phyloP scores from a whole-genome alignment of 2,888 invertebrate genomes.

The Caenorhabditis sp. region DNA sequence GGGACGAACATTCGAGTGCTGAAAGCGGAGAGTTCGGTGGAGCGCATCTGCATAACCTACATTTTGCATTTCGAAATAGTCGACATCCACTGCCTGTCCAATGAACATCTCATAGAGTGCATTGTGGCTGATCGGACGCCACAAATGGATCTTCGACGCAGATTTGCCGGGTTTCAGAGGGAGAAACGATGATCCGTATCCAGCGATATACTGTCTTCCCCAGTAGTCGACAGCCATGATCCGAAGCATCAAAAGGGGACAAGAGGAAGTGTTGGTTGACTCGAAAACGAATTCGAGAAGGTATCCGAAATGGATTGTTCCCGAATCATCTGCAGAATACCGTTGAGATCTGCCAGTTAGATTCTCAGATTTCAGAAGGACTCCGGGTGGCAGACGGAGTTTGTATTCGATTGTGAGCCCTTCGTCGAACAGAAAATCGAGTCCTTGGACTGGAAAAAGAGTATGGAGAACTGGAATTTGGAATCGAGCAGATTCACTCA shows the following conservation, averaged over 20 bases:
- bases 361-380: slow-evolving; percentile 31
- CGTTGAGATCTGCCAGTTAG: slow-evolving; percentile 28
- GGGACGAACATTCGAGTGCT: slow-evolving; percentile 15
- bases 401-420: slow-evolving; percentile 56
- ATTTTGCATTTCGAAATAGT: slow-evolving; percentile 42
- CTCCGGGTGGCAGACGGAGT: slow-evolving; percentile 24
- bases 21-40: not conserved
- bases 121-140: slow-evolving; percentile 57
- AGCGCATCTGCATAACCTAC: slow-evolving; percentile 3
- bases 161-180: slow-evolving; percentile 38
- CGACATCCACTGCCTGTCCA: slow-evolving; percentile 57
- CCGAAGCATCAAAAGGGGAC: slow-evolving; percentile 45
- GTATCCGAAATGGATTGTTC: slow-evolving; percentile 23
- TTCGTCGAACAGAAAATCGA: slow-evolving; percentile 40
- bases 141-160: slow-evolving; percentile 24
- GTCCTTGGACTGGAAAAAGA: slow-evolving; percentile 18
- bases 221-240: slow-evolving; percentile 54
- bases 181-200: slow-evolving; percentile 43
- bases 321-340: slow-evolving; percentile 32
- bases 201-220: slow-evolving; percentile 62
- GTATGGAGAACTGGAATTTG: too few species aligned
- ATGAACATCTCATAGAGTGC: slow-evolving; percentile 52
- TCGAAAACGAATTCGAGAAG: slow-evolving; percentile 56
- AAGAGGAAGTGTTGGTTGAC: not conserved
- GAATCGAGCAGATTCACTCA: not conserved